Evolutionary conservation across 1,140 invertebrate genomes (phyloP).

Genomic region (Meteorus sp.): DNA sequence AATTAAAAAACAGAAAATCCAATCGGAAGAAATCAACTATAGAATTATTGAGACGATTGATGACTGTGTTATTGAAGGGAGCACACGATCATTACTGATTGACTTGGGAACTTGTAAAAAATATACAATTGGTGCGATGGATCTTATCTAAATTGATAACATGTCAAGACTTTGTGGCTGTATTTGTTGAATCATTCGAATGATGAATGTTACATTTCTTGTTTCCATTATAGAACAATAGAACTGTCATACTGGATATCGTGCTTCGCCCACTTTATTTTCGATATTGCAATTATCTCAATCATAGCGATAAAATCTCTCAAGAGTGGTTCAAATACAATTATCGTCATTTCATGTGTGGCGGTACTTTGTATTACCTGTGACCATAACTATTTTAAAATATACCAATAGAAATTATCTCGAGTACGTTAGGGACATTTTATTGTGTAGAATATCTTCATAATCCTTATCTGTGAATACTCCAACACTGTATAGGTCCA

Average conservation of each 20-base stretch:
- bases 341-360: no score
- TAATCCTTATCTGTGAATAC: no score
- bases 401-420: not conserved
- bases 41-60: no score
- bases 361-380: no score
- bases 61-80: no score
- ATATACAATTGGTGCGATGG: not conserved
- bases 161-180: no score
- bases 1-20: not conserved
- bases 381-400: no score
- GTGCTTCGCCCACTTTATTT: not conserved
- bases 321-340: no score
- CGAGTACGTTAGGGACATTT: not conserved
- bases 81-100: not conserved
- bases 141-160: slow-evolving; percentile 15
- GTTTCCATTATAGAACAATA: no score
- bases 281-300: not conserved
- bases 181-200: not conserved
- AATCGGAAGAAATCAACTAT: no score
- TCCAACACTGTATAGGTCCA: not conserved
- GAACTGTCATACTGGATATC: not conserved
- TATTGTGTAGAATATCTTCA: not conserved
- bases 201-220: not conserved
- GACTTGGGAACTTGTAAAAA: not conserved
- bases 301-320: not conserved